phyloP scores from a whole-genome alignment of 2,797 vertebrate genomes.

The Craterocephalus amniculus region DNA sequence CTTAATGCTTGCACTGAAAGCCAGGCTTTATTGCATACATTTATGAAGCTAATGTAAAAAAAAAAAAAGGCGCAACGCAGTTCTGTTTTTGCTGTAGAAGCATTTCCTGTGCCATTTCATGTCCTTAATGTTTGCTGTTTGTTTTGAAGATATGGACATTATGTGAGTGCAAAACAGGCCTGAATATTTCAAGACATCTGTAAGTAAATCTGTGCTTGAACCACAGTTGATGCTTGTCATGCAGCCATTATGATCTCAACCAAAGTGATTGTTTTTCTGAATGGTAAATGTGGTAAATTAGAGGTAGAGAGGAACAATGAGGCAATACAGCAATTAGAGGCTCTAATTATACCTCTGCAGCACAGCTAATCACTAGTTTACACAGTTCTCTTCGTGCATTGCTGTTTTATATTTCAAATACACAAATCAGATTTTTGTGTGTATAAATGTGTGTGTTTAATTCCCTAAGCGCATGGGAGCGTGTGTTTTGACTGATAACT shows the following conservation, averaged over 20 bases:
- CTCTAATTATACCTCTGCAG: slow-evolving; percentile 71
- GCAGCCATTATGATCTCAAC: slow-evolving; percentile 54
- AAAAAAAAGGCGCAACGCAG: slow-evolving; percentile 25
- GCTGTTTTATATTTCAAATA: slow-evolving; percentile 60
- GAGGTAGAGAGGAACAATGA: slow-evolving; percentile 69
- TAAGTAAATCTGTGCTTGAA: slow-evolving; percentile 43
- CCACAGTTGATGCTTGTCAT: slow-evolving; percentile 30
- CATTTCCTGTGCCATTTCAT: slow-evolving; percentile 46
- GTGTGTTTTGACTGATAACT: slow-evolving; percentile 58
- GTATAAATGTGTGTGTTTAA: slow-evolving; percentile 31
- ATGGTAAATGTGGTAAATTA: slow-evolving; percentile 73
- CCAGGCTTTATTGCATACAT: slow-evolving; percentile 62
- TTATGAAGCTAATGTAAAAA: slow-evolving; percentile 68
- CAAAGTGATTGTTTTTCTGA: slow-evolving; percentile 69
- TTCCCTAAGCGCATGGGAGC: slow-evolving; percentile 23
- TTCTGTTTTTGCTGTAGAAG: slow-evolving; percentile 42
- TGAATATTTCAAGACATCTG: slow-evolving; percentile 50
- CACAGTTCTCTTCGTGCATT: slow-evolving; percentile 63
- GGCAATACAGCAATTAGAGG: slow-evolving; percentile 71
- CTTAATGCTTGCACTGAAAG: slow-evolving; percentile 72
- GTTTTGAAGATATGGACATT: slow-evolving; percentile 49
- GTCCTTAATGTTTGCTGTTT: slow-evolving; percentile 37
- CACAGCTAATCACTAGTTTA: slow-evolving; percentile 73
- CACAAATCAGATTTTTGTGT: slow-evolving; percentile 24
- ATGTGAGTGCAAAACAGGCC: slow-evolving; percentile 32